A percentile compares a stretch with the other conserved stretches of the same genome.
These are phyloP conservation scores for Desmodus rotundus DNA, from an alignment of 2,113 vertebrate genomes.

Conservation along the genomic window DNA sequence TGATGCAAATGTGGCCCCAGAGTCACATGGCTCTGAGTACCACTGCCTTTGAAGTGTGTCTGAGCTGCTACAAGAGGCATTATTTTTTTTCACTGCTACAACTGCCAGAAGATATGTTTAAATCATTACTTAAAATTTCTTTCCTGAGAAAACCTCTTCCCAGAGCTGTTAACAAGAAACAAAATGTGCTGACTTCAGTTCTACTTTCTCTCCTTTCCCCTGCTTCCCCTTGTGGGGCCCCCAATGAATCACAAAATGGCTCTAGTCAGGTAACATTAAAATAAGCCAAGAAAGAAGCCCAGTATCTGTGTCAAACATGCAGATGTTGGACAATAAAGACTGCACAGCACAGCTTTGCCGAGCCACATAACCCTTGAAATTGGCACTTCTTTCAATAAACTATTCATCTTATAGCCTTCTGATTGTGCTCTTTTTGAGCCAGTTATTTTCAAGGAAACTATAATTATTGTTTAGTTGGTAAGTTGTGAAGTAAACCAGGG, in stretches of 20 bases:
- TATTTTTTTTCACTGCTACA: background rate
- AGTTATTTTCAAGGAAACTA: constrained; percentile 58
- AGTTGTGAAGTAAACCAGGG: constrained; percentile 29
- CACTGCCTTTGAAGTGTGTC: background rate
- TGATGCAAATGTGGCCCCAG: constrained; percentile 46
- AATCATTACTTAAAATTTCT: constrained; percentile 68
- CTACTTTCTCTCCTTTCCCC: constrained; percentile 25
- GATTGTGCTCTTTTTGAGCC: constrained; percentile 42
- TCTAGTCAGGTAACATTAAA: constrained; percentile 35
- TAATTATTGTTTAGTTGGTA: constrained; percentile 52
- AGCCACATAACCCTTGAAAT: background rate
- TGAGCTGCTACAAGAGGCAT: background rate
- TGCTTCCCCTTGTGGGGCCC: background rate
- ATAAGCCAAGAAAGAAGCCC: background rate
- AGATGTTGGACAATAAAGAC: background rate
- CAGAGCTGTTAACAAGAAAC: constrained; percentile 68
- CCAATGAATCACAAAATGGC: background rate
- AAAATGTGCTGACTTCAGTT: constrained; percentile 59
- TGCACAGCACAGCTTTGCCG: background rate
- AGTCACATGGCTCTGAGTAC: background rate
- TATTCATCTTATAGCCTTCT: constrained; percentile 26
- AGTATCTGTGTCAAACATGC: background rate
- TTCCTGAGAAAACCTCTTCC: constrained; percentile 46
- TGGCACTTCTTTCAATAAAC: constrained; percentile 15
- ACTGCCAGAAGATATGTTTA: constrained; percentile 64